Base-by-base conservation (phyloP, 2,888 invertebrate genomes). In the Mythimna pallens region DNA sequence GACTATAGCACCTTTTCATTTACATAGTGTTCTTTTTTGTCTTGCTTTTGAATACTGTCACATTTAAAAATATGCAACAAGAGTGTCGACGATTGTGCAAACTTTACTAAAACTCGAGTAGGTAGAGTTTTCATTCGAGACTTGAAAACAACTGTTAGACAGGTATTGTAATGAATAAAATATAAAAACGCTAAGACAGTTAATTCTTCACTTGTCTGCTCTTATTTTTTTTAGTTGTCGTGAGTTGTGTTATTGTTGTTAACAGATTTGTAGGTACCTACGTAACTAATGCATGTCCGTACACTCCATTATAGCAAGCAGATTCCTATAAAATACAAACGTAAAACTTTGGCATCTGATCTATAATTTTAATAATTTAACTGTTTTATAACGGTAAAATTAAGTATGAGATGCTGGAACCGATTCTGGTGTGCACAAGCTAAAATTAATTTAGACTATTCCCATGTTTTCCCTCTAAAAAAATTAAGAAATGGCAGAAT, bases 231-330 rank as follows among this genome's bases (percentile, higher is more conserved):
- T 20, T 3, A 10, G 2, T 47, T 17, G n/a, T 66, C 70, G 74
- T 61, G 63, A 61, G 78, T 75, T 75, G 58, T 74, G 73, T 81
- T 73, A 58, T 59, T 76, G 71, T 73, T 78, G 54, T 65, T 47
- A 64, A 57, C n/a, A n/a, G 14, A 70, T 55, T 34, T 34, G 58
- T 63, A 70, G 54, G 47, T 59, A 64, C 43, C 12, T 43, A 43
- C 22, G 12, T 64, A 58, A 55, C 20, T 25, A 52, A 17, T 50
- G 57, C 36, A 65, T 72, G n/a, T 65, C 52, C 25, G 40, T 52
- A 36, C 36, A 22, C 36, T 50, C 36, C 34, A 69, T 64, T n/a
- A 30, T 55, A 55, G 22, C 20, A 66, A 61, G 12, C 40, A 25
- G 10, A 20, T 78, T 73, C 58, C 50, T 22, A 52, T 52, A 36